Percentiles rank a stretch among this genome's conserved stretches.
phyloP scores from a whole-genome alignment of 2,888 invertebrate genomes.

The Ypsolopha scabrella region DNA sequence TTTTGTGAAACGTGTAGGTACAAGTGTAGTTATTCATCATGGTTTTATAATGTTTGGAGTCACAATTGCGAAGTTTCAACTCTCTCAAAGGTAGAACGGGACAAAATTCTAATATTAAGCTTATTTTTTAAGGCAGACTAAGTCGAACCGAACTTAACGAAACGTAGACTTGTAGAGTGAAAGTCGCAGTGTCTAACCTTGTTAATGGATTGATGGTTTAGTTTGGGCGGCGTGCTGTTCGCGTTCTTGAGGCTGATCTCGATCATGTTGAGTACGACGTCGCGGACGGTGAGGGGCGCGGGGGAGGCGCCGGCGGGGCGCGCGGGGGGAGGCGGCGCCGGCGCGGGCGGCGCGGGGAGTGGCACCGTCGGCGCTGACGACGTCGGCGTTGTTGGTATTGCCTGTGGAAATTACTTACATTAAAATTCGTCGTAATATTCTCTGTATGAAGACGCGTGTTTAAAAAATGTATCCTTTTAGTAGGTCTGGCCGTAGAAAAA shows the following conservation, averaged over 20 bases:
- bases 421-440: neutral
- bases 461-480: too few species aligned
- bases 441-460: neutral
- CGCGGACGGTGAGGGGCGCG: constrained; percentile 81
- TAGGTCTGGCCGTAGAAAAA: too few species aligned
- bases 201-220: neutral
- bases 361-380: constrained; percentile 46
- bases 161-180: too few species aligned
- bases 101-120: too few species aligned
- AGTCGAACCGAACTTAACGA: too few species aligned
- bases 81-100: too few species aligned
- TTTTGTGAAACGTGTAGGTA: too few species aligned
- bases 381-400: constrained; percentile 21
- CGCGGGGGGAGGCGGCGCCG: constrained; percentile 18
- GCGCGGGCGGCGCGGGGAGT: constrained; percentile 35
- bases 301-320: constrained; percentile 21
- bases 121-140: too few species aligned
- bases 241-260: constrained; percentile 80
- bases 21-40: too few species aligned
- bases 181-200: too few species aligned
- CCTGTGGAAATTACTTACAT: neutral
- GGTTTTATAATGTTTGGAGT: too few species aligned
- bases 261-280: constrained; percentile 86
- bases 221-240: constrained; percentile 53
- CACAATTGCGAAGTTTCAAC: too few species aligned